Conservation (phyloP, 2,797 vertebrate genomes). For the Anguilla pacifica region DNA sequence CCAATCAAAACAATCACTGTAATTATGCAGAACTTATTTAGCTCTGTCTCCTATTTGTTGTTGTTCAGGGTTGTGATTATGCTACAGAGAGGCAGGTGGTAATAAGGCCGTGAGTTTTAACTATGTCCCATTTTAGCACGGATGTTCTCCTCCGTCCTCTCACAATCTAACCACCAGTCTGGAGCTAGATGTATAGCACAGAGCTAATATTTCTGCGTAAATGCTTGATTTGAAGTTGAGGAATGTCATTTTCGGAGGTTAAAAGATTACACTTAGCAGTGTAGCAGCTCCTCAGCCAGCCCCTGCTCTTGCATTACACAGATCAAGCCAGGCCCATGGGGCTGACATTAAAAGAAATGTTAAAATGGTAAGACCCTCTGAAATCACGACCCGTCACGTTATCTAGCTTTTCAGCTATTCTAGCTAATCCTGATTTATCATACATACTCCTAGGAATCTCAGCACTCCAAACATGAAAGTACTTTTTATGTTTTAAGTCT, state of each 20-base stretch:
- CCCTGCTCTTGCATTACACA: too few species aligned
- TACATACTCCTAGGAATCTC: too few species aligned
- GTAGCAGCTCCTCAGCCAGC: background rate
- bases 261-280: background rate
- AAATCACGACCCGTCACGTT: too few species aligned
- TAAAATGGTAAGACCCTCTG: too few species aligned
- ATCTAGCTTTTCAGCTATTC: too few species aligned
- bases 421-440: too few species aligned
- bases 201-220: conserved; percentile 14
- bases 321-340: too few species aligned
- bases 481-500: too few species aligned
- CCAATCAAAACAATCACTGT: background rate
- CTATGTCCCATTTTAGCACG: background rate
- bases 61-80: background rate
- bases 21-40: background rate
- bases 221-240: background rate
- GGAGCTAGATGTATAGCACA: background rate
- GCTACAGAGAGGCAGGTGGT: background rate
- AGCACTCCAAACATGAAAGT: too few species aligned
- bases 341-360: too few species aligned
- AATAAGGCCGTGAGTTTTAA: background rate
- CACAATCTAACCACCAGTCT: background rate
- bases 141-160: background rate
- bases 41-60: background rate
- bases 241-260: background rate